Percentiles rank a stretch among this genome's conserved stretches.
Conservation (phyloP, 2,888 invertebrate genomes). For the Amblyteles armatorius region DNA sequence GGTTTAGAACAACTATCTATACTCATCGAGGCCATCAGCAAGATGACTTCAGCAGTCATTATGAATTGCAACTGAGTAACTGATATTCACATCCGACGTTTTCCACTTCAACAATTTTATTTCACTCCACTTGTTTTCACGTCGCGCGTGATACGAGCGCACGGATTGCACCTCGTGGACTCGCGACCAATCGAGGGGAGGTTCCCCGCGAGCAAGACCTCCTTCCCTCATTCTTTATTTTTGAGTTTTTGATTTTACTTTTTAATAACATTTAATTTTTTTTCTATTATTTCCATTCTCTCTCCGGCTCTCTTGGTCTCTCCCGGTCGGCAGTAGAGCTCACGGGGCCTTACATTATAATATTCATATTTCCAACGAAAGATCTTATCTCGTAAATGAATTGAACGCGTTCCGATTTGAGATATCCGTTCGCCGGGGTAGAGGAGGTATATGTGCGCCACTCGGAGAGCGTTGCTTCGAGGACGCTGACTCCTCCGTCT, state of each 20-base stretch:
- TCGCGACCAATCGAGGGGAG: constrained; percentile 65
- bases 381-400: constrained; percentile 84
- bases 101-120: constrained; percentile 10
- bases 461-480: constrained; percentile 63
- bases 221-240: constrained; percentile 51
- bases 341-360: constrained; percentile 81
- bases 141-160: background rate
- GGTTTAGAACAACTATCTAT: background rate
- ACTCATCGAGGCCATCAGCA: constrained; percentile 1
- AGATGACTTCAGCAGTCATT: background rate
- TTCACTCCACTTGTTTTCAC: constrained; percentile 7
- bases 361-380: constrained; percentile 84
- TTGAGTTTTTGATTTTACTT: background rate
- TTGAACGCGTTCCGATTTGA: constrained; percentile 84
- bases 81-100: background rate
- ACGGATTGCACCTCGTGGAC: constrained; percentile 27
- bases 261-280: constrained; percentile 19
- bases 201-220: constrained; percentile 46
- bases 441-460: constrained; percentile 50
- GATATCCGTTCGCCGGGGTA: constrained; percentile 75
- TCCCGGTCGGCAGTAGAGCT: constrained; percentile 42
- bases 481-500: constrained; percentile 66
- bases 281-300: constrained; percentile 30
- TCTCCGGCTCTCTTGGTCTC: constrained; percentile 6
- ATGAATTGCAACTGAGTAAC: too few species aligned